Conservation (phyloP, 1,140 invertebrate genomes). For the Magallana gigas region DNA sequence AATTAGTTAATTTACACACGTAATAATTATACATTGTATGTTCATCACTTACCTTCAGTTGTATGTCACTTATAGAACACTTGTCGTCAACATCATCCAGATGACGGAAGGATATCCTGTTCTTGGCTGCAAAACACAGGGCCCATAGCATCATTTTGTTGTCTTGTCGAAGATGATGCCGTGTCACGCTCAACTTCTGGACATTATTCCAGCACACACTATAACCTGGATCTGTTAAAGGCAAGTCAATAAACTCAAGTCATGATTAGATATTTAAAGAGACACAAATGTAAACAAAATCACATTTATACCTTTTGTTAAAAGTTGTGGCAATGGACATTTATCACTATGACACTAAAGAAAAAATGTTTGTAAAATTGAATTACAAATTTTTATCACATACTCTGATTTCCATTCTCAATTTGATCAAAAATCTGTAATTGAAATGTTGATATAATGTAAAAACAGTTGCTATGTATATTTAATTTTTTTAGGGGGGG, state of each 20-base stretch:
- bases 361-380: neutral
- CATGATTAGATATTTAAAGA: neutral
- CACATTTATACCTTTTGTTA: neutral
- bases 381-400: neutral
- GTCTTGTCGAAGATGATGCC: too few species aligned
- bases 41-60: conserved; percentile 22
- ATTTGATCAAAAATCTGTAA: too few species aligned
- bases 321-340: neutral
- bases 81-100: neutral
- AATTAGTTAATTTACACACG: neutral
- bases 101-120: too few species aligned
- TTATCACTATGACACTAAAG: neutral
- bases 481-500: too few species aligned
- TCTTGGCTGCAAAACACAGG: too few species aligned
- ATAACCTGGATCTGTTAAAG: conserved; percentile 38
- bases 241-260: neutral
- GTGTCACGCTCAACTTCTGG: conserved; percentile 6
- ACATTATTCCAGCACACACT: conserved; percentile 44
- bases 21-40: neutral
- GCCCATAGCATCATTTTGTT: too few species aligned
- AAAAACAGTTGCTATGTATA: neutral
- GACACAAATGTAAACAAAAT: neutral
- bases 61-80: conserved; percentile 12
- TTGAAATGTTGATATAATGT: neutral
- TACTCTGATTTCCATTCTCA: neutral